Evolutionary conservation across 2,113 vertebrate genomes (phyloP).

Genomic region (Phrynosoma blainvillii): DNA sequence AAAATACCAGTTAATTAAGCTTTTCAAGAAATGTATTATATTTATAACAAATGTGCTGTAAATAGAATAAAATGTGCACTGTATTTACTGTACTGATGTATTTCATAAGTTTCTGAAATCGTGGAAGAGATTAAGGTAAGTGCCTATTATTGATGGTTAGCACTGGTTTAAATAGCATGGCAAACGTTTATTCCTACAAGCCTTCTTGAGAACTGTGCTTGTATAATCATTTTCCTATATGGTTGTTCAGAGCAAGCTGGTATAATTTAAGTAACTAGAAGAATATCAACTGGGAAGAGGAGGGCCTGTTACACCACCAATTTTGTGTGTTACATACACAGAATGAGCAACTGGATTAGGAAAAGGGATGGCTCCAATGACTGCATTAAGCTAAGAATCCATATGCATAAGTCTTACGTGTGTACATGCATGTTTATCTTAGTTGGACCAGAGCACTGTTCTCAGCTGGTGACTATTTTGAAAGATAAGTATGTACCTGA

Average conservation of each 20-base stretch:
- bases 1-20: conserved; percentile 82
- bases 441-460: not conserved
- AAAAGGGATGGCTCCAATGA: not conserved
- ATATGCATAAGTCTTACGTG: not conserved
- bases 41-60: conserved; percentile 99
- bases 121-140: not conserved
- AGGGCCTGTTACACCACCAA: too few species aligned
- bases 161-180: not conserved
- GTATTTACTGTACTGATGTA: conserved; percentile 77
- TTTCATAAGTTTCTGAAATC: conserved; percentile 1
- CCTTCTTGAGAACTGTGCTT: not conserved
- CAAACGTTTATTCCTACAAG: not conserved
- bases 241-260: not conserved
- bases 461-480: not conserved
- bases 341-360: not conserved
- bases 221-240: not conserved
- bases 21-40: conserved; percentile 99
- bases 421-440: not conserved
- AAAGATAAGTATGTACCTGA: not conserved
- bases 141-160: not conserved
- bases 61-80: conserved; percentile 95
- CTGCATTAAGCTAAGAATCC: not conserved
- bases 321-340: not conserved
- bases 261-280: not conserved
- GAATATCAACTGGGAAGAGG: not conserved